phyloP scores from a whole-genome alignment of 2,797 vertebrate species.

The Protosalanx chinensis region DNA sequence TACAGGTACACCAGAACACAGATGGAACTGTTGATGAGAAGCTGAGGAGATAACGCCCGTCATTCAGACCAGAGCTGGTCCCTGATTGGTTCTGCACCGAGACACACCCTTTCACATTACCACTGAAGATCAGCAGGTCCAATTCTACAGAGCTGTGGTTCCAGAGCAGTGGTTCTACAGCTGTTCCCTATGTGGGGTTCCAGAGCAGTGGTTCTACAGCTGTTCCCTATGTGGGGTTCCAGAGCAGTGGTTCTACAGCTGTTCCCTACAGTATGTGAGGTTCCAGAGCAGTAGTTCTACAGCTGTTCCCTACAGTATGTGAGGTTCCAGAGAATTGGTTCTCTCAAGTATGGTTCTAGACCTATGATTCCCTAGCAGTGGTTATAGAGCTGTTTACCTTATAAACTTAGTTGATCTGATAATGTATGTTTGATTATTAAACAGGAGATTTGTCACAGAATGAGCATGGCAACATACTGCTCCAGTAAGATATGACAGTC shows the following conservation, averaged over 20 bases:
- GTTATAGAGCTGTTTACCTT: not conserved
- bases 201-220: not conserved
- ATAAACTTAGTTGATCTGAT: not conserved
- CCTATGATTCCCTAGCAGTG: not conserved
- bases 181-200: not conserved
- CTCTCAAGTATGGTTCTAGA: not conserved
- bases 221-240: not conserved
- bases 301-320: not conserved
- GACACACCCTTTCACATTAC: slow-evolving; percentile 9
- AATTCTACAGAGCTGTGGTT: not conserved
- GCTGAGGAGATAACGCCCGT: slow-evolving; percentile 50
- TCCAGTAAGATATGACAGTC: not conserved
- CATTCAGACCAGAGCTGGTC: slow-evolving; percentile 48
- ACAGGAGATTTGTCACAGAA: no score
- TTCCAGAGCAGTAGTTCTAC: not conserved
- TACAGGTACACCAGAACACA: slow-evolving; percentile 50
- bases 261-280: not conserved
- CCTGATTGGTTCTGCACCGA: slow-evolving; percentile 54
- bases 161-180: not conserved
- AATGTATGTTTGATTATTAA: not conserved
- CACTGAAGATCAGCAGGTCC: not conserved
- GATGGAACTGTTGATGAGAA: slow-evolving; percentile 50
- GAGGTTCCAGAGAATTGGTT: not conserved
- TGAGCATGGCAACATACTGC: not conserved
- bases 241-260: not conserved